These are phyloP conservation scores for Chaetodon trifascialis DNA, from an alignment of 2,113 vertebrate genomes.

Conservation along the genomic window DNA sequence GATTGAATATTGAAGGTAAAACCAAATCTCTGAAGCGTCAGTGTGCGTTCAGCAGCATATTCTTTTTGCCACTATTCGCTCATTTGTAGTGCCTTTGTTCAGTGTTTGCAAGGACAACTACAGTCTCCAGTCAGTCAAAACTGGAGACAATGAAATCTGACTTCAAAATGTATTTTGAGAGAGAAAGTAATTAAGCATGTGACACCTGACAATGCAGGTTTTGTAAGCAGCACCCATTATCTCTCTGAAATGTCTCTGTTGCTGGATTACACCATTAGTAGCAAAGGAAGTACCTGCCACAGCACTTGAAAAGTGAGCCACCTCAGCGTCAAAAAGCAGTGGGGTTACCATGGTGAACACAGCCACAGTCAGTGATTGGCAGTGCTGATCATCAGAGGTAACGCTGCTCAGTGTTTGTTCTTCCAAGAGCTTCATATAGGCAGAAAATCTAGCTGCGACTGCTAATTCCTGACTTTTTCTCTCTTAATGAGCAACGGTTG, in stretches of 20 bases:
- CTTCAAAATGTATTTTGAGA: neutral
- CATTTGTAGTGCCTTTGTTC: neutral
- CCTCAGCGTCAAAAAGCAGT: conserved; percentile 23
- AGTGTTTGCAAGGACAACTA: neutral
- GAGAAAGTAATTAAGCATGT: conserved; percentile 7
- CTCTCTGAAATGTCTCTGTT: neutral
- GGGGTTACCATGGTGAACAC: conserved; percentile 61
- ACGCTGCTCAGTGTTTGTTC: conserved; percentile 59
- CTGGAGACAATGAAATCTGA: neutral
- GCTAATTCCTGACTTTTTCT: conserved; percentile 52
- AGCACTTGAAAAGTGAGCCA: conserved; percentile 21
- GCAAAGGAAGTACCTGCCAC: conserved; percentile 31
- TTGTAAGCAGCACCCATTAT: conserved; percentile 22
- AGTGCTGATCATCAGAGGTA: conserved; percentile 47
- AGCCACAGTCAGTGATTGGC: conserved; percentile 29
- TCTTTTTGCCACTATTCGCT: neutral
- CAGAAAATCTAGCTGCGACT: conserved; percentile 29
- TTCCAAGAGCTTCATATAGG: conserved; percentile 21
- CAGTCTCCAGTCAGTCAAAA: neutral
- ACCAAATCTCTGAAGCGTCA: too few species aligned
- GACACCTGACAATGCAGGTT: conserved; percentile 13
- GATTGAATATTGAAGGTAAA: too few species aligned
- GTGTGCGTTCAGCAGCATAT: neutral
- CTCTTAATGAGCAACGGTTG: conserved; percentile 64
- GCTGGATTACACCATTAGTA: conserved; percentile 26